These are phyloP conservation scores for Pseudomyrmex concolor DNA, from an alignment of 1,140 invertebrate genomes.

Conservation along the genomic window DNA sequence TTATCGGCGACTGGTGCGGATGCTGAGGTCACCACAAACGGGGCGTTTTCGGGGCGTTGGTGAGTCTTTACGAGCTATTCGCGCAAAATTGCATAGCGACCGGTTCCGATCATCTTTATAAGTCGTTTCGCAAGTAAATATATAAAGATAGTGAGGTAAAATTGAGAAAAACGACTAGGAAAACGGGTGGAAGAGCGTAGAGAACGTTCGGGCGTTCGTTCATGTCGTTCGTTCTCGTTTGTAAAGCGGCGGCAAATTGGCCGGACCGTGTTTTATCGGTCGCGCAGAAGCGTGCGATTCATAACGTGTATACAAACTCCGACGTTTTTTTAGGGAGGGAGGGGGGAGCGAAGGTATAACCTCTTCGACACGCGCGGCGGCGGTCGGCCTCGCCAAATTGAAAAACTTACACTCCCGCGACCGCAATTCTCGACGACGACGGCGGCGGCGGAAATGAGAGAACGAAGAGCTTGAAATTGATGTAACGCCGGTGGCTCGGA, in stretches of 20 bases:
- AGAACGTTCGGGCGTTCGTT: conserved; percentile 4
- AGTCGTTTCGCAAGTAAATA: conserved; percentile 29
- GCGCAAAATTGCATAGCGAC: not conserved
- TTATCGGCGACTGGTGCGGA: too few relatives aligned
- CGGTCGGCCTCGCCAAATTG: conserved; percentile 33
- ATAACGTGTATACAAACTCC: not conserved
- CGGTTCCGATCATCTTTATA: not conserved
- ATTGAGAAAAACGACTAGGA: conserved; percentile 5
- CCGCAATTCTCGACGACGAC: conserved; percentile 20
- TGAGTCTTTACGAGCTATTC: not conserved
- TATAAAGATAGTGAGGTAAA: not conserved
- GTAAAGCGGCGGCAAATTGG: conserved; percentile 42
- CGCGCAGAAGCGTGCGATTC: conserved; percentile 2
- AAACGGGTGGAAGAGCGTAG: conserved; percentile 13
- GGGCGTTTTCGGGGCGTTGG: too few relatives aligned
- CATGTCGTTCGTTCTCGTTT: not conserved
- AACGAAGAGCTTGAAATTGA: conserved; percentile 50
- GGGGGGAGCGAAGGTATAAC: not conserved
- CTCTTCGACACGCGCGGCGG: not conserved
- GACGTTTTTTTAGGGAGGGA: too few relatives aligned
- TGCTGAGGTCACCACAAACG: too few relatives aligned
- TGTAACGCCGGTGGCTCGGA: conserved; percentile 28
- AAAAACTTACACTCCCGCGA: conserved; percentile 49
- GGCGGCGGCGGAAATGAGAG: conserved; percentile 37
- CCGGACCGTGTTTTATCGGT: conserved; percentile 14